phyloP scores from a whole-genome alignment of 2,797 vertebrate species.

The Syngnathus acus region DNA sequence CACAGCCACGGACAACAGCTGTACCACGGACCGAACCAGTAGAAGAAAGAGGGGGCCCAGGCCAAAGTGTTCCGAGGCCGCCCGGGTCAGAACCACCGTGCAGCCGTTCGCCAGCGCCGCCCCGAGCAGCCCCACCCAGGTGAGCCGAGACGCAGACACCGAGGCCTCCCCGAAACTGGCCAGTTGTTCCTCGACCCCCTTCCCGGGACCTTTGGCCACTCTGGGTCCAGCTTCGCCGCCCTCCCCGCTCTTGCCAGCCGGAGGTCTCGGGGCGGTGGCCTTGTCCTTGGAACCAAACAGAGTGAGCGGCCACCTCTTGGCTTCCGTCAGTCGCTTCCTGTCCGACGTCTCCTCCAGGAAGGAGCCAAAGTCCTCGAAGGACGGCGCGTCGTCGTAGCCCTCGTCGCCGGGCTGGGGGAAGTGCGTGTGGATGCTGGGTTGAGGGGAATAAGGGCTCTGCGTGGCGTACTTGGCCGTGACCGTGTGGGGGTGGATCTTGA shows the following conservation, averaged over 20 bases:
- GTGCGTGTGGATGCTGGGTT: conserved; percentile 77
- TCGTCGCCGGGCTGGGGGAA: conserved; percentile 90
- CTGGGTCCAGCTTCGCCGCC: conserved; percentile 34
- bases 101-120: conserved; percentile 88
- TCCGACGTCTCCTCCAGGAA: conserved; percentile 88
- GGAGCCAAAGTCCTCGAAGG: conserved; percentile 80
- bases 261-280: conserved; percentile 31
- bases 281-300: conserved; percentile 75
- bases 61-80: conserved; percentile 83
- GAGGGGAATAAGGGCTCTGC: conserved; percentile 76
- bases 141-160: conserved; percentile 79
- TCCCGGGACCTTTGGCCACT: conserved; percentile 45
- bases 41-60: conserved; percentile 90
- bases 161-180: conserved; percentile 82
- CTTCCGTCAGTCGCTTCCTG: conserved; percentile 74
- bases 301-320: conserved; percentile 70
- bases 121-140: conserved; percentile 83
- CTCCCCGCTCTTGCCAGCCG: conserved; percentile 29
- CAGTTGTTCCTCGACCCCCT: conserved; percentile 71
- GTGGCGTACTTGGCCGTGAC: conserved; percentile 91
- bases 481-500: conserved; percentile 94
- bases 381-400: conserved; percentile 80
- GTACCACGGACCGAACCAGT: conserved; percentile 84
- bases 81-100: conserved; percentile 82
- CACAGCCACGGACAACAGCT: conserved; percentile 78